Evolutionary conservation across 2,113 vertebrate species (phyloP).

Genomic region (Mormoops blainvillei): DNA sequence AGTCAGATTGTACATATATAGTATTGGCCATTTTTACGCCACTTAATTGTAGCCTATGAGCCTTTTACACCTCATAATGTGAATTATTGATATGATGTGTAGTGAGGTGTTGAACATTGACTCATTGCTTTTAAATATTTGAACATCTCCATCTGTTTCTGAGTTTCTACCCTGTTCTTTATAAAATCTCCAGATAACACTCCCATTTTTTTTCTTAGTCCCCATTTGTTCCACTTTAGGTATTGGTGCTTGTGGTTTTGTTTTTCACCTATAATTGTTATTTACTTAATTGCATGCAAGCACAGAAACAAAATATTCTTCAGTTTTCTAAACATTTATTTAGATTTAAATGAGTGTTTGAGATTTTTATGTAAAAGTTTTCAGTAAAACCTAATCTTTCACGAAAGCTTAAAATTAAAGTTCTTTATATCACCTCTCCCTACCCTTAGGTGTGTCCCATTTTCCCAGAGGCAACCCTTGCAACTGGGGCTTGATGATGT

Average conservation of each 20-base stretch:
- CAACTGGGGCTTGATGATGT: background rate
- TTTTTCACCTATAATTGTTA: background rate
- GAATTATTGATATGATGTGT: background rate
- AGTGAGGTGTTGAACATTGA: background rate
- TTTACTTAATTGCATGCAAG: background rate
- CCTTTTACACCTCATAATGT: background rate
- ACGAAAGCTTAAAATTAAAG: background rate
- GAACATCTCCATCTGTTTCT: background rate
- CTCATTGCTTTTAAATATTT: background rate
- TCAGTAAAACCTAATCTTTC: background rate
- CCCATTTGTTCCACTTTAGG: background rate
- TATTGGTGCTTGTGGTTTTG: background rate
- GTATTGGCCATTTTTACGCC: background rate
- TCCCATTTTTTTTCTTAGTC: background rate
- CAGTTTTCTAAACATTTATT: background rate
- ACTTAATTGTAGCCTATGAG: background rate
- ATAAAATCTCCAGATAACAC: background rate
- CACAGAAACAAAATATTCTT: background rate
- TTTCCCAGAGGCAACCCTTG: background rate
- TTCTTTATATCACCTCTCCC: background rate
- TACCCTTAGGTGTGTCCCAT: background rate
- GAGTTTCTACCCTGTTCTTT: background rate
- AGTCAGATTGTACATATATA: background rate
- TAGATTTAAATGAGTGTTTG: background rate
- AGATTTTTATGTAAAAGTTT: background rate